A percentile compares a stretch with the other conserved stretches of the same genome.
phyloP scores from a whole-genome alignment of 92 coral and sea anemone species.

The Pocillopora meandrina region DNA sequence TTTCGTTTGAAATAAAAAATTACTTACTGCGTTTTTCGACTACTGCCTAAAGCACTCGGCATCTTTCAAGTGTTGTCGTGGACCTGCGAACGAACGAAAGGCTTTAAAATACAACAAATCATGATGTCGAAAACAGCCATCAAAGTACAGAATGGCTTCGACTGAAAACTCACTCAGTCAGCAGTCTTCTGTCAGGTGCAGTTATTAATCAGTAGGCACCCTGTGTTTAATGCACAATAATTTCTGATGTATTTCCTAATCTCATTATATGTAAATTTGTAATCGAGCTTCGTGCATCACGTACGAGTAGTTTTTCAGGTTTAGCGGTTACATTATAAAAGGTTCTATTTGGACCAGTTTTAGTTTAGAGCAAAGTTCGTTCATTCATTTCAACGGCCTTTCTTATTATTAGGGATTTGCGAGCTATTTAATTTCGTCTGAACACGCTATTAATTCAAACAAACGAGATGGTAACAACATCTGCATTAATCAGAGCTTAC shows the following conservation, averaged over 20 bases:
- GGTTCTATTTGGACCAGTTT: conserved; percentile 2
- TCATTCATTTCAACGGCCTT: background rate
- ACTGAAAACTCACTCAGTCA: background rate
- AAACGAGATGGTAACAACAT: background rate
- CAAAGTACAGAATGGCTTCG: background rate
- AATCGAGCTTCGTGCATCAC: background rate
- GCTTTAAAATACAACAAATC: background rate
- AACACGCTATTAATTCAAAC: background rate
- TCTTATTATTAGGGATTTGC: background rate
- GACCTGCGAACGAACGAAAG: background rate
- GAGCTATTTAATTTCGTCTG: background rate
- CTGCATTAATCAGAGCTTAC: background rate
- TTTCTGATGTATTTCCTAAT: background rate
- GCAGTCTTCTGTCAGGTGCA: background rate
- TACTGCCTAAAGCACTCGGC: conserved; percentile 19
- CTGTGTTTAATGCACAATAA: background rate
- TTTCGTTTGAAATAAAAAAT: background rate
- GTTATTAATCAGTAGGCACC: conserved; percentile 8
- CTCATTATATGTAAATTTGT: conserved; percentile 26
- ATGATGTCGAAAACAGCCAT: background rate
- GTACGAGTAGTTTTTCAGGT: conserved; percentile 8
- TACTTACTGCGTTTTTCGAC: conserved; percentile 29
- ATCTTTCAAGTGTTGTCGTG: background rate
- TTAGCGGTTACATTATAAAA: conserved; percentile 23
- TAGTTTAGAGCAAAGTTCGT: background rate